Percentiles rank a stretch among this genome's conserved stretches.
These are phyloP conservation scores for Operophtera brumata DNA, from an alignment of 2,888 invertebrate species.

Conservation along the genomic window DNA sequence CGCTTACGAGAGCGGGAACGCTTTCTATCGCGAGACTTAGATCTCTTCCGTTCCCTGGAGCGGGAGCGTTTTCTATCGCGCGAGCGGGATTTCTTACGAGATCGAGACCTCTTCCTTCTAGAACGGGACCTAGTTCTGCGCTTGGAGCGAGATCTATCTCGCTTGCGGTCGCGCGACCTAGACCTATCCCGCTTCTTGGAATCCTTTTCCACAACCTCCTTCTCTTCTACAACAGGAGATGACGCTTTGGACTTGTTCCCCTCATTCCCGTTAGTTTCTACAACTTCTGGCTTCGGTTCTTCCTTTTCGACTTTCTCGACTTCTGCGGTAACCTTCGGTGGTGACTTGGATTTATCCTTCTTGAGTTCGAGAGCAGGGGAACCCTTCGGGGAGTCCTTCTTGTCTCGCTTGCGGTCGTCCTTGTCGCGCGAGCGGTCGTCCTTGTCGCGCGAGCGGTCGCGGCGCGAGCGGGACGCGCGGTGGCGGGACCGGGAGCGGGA, in stretches of 20 bases:
- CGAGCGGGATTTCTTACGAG: slow-evolving; percentile 63
- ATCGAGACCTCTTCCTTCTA: slow-evolving; percentile 72
- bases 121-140: slow-evolving; percentile 82
- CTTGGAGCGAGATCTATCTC: slow-evolving; percentile 80
- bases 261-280: slow-evolving; percentile 59
- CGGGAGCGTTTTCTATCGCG: slow-evolving; percentile 70
- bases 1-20: slow-evolving; percentile 77
- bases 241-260: slow-evolving; percentile 49
- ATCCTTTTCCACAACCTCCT: slow-evolving; percentile 43
- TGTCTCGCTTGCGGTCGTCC: slow-evolving; percentile 49
- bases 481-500: slow-evolving; percentile 80
- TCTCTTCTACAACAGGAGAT: slow-evolving; percentile 36
- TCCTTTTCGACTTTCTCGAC: slow-evolving; percentile 45
- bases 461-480: slow-evolving; percentile 79
- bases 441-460: slow-evolving; percentile 78
- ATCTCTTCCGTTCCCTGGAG: slow-evolving; percentile 79
- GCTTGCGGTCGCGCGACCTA: slow-evolving; percentile 68
- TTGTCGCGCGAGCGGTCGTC: slow-evolving; percentile 72
- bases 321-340: slow-evolving; percentile 9
- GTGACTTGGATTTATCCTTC: slow-evolving; percentile 58
- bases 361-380: slow-evolving; percentile 43
- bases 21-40: slow-evolving; percentile 80
- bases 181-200: slow-evolving; percentile 73
- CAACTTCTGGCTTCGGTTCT: slow-evolving; percentile 53
- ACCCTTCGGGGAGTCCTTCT: slow-evolving; percentile 28